phyloP scores from a whole-genome alignment of 2,797 vertebrate genomes.

The Sphenodon punctatus region DNA sequence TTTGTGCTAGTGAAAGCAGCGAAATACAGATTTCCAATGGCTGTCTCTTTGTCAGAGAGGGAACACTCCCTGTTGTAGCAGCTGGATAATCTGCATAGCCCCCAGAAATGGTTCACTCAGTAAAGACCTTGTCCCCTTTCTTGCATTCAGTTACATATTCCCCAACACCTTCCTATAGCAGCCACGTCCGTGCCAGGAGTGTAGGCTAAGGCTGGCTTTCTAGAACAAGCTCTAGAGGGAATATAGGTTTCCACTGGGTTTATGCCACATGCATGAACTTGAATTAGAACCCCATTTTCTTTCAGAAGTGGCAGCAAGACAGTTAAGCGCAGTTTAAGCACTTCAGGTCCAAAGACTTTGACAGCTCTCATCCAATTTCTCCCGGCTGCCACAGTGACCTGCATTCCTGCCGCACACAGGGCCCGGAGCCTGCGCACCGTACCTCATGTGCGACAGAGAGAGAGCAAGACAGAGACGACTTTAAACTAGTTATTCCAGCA shows the following conservation, averaged over 20 bases:
- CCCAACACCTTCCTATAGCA: constrained; percentile 83
- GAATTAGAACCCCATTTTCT: constrained; percentile 88
- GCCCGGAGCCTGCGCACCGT: too few species aligned
- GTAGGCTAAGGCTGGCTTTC: constrained; percentile 85
- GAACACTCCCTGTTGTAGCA: constrained; percentile 77
- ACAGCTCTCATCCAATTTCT: constrained; percentile 86
- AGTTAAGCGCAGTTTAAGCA: constrained; percentile 81
- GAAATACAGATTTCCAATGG: constrained; percentile 89
- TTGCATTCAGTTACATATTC: constrained; percentile 79
- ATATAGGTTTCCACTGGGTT: constrained; percentile 96
- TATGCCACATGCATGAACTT: constrained; percentile 87
- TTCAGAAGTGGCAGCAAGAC: constrained; percentile 79
- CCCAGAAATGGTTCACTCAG: constrained; percentile 79
- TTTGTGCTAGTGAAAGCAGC: too few species aligned
- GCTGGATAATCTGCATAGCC: constrained; percentile 90
- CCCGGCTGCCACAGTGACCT: constrained; percentile 70
- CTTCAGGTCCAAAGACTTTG: constrained; percentile 84
- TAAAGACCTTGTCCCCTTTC: constrained; percentile 92
- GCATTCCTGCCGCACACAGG: too few species aligned
- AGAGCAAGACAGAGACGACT: too few species aligned
- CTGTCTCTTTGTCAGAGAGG: constrained; percentile 87
- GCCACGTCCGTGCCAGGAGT: constrained; percentile 88
- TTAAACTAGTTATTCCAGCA: too few species aligned
- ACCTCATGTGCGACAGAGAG: too few species aligned
- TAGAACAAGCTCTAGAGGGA: constrained; percentile 78